Evolutionary conservation across 2,797 vertebrate genomes (phyloP), one percentile per base, ranked within the genome.

Genomic region (Poecilia wingei): DNA sequence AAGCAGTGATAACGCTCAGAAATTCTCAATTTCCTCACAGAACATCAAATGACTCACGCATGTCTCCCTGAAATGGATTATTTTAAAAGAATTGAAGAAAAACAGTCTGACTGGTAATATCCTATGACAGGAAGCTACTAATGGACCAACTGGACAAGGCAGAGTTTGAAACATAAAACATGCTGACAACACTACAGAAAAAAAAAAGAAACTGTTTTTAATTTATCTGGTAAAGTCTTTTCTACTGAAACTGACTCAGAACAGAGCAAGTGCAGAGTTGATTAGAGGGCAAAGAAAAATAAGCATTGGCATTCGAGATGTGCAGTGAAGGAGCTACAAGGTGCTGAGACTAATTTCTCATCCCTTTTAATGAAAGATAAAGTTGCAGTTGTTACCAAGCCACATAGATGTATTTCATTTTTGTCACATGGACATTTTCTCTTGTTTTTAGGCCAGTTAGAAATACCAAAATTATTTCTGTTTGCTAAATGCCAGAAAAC

Each of bases 1-100:
- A n/a, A 61, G 57, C 70, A 75, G 45, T 79, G 39, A 82, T 82
- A 75, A 76, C 33, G 82, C 78, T 76, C 41, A 82, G 61, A 74
- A 45, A 70, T 74, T 53, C 84, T 77, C 70, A 33, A 47, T 84
- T 87, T 84, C 45, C 6, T 7, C 31, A 59, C 18, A 77, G 75
- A 86, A 79, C 75, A 79, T 70, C 71, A 47, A 80, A 86, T 43
- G 75, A 43, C 66, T 3, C 3, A 2, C 3, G 4, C 46, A 72
- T 1, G 68, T 80, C 57, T 64, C 41, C 74, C 28, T 43, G 22
- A 81, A 22, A 83, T 82, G 18, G 18, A 51, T 74, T 74, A 6
- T 61, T 66, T 80, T 70, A 7, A 55, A 73, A 79, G 46, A 83
- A 64, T 73, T 79, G 36, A 49, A 77, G 46, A 80, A 81, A 79